Evolutionary conservation across 2,113 vertebrate species (phyloP).

Genomic region (Aythya baeri): DNA sequence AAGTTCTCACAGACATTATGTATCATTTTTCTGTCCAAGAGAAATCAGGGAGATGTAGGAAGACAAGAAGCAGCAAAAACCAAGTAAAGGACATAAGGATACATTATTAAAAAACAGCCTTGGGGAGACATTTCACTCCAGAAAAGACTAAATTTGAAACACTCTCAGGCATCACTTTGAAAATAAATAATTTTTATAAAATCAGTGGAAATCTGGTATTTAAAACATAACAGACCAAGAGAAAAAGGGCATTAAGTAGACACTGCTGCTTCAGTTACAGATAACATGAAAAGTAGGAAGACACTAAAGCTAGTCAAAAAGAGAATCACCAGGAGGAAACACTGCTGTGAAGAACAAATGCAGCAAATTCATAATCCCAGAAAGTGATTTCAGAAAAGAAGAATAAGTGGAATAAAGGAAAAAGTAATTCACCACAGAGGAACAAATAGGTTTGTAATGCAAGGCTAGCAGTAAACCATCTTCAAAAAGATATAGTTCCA

Average conservation of each 20-base stretch:
- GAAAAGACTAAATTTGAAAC: not conserved
- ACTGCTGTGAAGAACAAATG: not conserved
- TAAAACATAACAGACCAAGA: not conserved
- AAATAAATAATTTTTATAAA: not conserved
- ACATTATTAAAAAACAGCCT: not conserved
- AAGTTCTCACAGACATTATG: not conserved
- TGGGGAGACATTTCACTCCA: not conserved
- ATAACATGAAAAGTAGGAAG: not conserved
- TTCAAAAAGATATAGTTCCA: not conserved
- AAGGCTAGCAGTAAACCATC: not conserved
- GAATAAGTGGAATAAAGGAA: not conserved
- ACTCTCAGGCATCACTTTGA: not conserved
- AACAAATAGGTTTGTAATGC: not conserved
- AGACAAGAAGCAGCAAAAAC: not conserved
- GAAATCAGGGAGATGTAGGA: not conserved
- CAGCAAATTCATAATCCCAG: not conserved
- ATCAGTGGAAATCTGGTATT: not conserved
- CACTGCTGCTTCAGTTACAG: not conserved
- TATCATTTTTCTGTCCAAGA: not conserved
- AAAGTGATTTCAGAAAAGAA: not conserved
- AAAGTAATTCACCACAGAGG: not conserved
- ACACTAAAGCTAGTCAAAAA: not conserved
- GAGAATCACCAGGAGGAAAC: not conserved
- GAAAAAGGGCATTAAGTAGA: not conserved
- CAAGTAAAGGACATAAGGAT: not conserved